Base-by-base conservation (phyloP, 2,888 invertebrate species). In the Mesochorus sp. region DNA sequence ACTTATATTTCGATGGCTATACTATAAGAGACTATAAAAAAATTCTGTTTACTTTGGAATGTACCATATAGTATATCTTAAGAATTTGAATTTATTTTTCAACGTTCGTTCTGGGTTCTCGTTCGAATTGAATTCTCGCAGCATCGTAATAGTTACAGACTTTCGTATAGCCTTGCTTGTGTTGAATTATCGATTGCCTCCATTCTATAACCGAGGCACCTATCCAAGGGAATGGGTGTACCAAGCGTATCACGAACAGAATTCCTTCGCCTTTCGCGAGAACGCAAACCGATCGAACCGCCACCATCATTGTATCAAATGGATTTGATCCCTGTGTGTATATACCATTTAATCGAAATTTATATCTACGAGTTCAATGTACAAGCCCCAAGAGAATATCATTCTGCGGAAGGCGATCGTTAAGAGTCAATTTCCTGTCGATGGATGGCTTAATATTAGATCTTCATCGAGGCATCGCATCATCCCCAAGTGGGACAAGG, bases 401-500 rank as follows among this genome's bases (percentile, higher is more conserved):
- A 64, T 44, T 72, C 6, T 57, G 24, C 53, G 64, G 53, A 75
- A 75, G 75, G 49, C 72, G 75, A 68, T 78, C 59, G 62, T 59
- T 26, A 70, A 73, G 62, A 73, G 53, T 70, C 79, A 80, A 79
- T 79, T 80, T 80, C 79, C 73, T 70, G 79, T 70, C 49, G 70
- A 49, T 37, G 68, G 12, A 28, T 55, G 61, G 14, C 47, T 76
- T 70, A 66, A 79, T 73, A 71, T 64, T 42, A 62, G 61, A 68
- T 59, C 47, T 64, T 24, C 59, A 44, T 39, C 53, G 70, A 66
- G 24, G 68, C 51, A 66, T 73, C 67, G 59, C 76, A 55, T 64
- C 61, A 66, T 71, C 66, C 62, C 67, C 57, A 80, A 80, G 81
- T 81, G 67, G 81, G 81, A 81, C 81, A 81, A 81, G 81, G 81